A percentile compares a stretch with the other conserved stretches of the same genome.
phyloP scores from a whole-genome alignment of 2,888 invertebrate species.

The Aspidapion aeneum region DNA sequence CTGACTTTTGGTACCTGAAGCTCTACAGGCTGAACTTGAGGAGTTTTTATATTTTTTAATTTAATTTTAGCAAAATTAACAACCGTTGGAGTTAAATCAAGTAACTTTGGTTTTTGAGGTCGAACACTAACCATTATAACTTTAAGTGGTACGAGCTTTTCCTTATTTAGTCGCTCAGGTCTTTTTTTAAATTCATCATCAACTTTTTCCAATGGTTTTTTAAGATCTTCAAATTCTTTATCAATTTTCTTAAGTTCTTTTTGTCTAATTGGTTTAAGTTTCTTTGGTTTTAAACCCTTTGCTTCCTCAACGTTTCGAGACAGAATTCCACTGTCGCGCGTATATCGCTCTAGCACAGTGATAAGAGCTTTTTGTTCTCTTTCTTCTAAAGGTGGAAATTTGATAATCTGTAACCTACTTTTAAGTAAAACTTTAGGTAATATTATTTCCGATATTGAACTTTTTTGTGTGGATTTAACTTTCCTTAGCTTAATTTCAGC shows the following conservation, averaged over 20 bases:
- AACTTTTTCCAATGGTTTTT: constrained; percentile 27
- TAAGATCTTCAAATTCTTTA: constrained; percentile 39
- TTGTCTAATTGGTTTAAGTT: constrained; percentile 39
- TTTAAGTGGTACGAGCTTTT: constrained; percentile 36
- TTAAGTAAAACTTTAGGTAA: constrained; percentile 67
- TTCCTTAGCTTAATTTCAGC: constrained; percentile 61
- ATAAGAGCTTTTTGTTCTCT: constrained; percentile 37
- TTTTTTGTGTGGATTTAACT: constrained; percentile 34
- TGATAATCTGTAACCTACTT: constrained; percentile 60
- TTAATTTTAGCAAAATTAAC: constrained; percentile 66
- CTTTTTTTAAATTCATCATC: constrained; percentile 40
- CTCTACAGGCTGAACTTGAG: constrained; percentile 37
- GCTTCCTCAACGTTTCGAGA: constrained; percentile 52
- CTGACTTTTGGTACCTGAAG: constrained; percentile 59
- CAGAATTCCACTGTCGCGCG: constrained; percentile 45
- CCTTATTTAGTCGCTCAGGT: constrained; percentile 40
- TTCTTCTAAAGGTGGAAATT: constrained; percentile 44
- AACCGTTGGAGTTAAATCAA: constrained; percentile 48
- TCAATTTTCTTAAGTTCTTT: constrained; percentile 37
- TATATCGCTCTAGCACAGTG: constrained; percentile 40
- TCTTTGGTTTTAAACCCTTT: constrained; percentile 37
- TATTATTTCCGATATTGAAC: constrained; percentile 36
- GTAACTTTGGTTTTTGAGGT: constrained; percentile 57
- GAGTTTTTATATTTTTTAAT: constrained; percentile 46
- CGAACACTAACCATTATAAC: constrained; percentile 39